These are phyloP conservation scores for Periophthalmodon schlosseri DNA, from an alignment of 2,113 vertebrate genomes.

Conservation along the genomic window DNA sequence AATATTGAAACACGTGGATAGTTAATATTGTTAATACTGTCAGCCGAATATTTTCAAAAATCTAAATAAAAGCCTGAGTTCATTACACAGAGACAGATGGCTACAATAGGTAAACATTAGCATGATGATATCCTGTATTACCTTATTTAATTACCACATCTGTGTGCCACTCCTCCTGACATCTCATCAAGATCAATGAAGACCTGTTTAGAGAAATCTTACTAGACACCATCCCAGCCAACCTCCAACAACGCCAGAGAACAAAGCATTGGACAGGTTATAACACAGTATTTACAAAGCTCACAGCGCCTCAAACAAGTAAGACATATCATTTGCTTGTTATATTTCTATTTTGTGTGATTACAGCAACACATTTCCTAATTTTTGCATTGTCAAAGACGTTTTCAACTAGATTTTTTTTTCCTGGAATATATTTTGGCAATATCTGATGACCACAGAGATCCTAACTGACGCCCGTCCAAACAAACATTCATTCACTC, in stretches of 20 bases:
- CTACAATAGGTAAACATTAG: constrained; percentile 53
- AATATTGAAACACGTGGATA: too few relatives aligned
- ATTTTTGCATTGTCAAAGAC: neutral
- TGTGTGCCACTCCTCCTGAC: constrained; percentile 52
- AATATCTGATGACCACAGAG: neutral
- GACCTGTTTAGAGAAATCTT: constrained; percentile 29
- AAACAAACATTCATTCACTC: neutral
- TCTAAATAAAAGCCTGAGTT: constrained; percentile 22
- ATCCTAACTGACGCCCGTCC: neutral
- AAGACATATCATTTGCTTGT: neutral
- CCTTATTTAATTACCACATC: constrained; percentile 69
- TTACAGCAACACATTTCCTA: neutral
- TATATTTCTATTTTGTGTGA: neutral
- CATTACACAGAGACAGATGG: constrained; percentile 69
- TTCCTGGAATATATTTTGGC: neutral
- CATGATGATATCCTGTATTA: constrained; percentile 44
- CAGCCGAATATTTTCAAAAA: neutral
- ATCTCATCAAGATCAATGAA: constrained; percentile 51
- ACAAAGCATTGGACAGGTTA: neutral
- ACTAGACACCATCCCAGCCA: constrained; percentile 16
- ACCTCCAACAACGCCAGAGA: neutral
- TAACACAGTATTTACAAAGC: neutral
- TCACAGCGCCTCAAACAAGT: neutral
- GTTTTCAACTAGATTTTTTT: neutral
- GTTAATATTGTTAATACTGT: neutral